phyloP scores from a whole-genome alignment of 92 coral and sea anemone genomes.

The Phymanthus crucifer region DNA sequence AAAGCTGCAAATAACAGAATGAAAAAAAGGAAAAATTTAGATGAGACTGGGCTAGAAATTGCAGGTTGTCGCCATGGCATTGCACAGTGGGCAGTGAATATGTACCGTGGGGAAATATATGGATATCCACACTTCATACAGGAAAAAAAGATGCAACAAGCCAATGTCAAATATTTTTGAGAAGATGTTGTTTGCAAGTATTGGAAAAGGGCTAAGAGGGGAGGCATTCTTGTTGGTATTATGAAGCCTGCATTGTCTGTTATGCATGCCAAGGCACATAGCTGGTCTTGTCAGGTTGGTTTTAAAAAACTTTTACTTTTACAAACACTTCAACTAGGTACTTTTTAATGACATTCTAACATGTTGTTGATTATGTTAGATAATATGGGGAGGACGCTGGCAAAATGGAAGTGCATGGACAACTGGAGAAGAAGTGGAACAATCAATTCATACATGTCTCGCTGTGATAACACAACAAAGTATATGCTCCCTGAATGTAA shows the following conservation, averaged over 20 bases:
- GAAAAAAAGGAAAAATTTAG: conserved; percentile 30
- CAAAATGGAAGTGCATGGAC: conserved; percentile 67
- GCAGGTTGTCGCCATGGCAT: conserved; percentile 68
- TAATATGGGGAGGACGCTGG: conserved; percentile 64
- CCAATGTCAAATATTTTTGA: conserved; percentile 2
- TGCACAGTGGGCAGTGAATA: conserved; percentile 67
- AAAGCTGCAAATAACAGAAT: conserved; percentile 48
- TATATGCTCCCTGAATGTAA: conserved; percentile 11
- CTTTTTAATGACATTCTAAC: not conserved
- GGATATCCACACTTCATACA: conserved; percentile 68
- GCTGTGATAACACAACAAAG: conserved; percentile 52
- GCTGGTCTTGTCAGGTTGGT: conserved; percentile 73
- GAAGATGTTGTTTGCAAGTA: conserved; percentile 10
- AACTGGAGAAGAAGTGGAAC: conserved; percentile 68
- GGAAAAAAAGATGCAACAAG: conserved; percentile 25
- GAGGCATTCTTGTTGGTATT: conserved; percentile 11
- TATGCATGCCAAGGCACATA: conserved; percentile 71
- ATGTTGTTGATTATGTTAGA: conserved; percentile 27
- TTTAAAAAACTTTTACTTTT: not conserved
- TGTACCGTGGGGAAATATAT: conserved; percentile 64
- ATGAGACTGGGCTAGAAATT: conserved; percentile 40
- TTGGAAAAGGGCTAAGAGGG: conserved; percentile 12
- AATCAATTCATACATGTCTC: conserved; percentile 61
- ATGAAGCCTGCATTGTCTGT: conserved; percentile 72
- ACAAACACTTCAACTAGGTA: not conserved